These are phyloP conservation scores for Diplodus puntazzo DNA, from an alignment of 2,797 vertebrate genomes.

Conservation along the genomic window DNA sequence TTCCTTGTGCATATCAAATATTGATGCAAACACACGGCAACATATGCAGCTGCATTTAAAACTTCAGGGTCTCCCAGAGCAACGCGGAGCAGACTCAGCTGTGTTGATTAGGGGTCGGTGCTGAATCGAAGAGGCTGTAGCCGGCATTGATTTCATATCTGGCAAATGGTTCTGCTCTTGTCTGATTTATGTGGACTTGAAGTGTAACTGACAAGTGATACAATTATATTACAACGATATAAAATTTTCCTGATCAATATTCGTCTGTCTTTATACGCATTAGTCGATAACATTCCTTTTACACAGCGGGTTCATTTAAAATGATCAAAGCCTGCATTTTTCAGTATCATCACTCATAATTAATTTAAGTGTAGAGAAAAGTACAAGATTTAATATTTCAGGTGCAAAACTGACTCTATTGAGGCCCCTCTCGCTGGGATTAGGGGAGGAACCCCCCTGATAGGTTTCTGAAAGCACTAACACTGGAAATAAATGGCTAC, in stretches of 20 bases:
- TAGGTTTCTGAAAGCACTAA: slow-evolving; percentile 2
- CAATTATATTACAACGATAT: slow-evolving; percentile 51
- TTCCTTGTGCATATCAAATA: slow-evolving; percentile 48
- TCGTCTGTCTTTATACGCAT: slow-evolving; percentile 52
- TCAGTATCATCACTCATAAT: slow-evolving; percentile 38
- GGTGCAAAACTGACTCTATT: neutral
- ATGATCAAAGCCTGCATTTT: slow-evolving; percentile 11
- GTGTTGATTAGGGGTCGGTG: slow-evolving; percentile 26
- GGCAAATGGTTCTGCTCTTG: slow-evolving; percentile 26
- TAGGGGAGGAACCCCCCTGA: slow-evolving; percentile 19
- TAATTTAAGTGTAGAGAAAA: slow-evolving; percentile 15
- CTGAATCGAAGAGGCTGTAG: slow-evolving; percentile 16
- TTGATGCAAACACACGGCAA: slow-evolving; percentile 51
- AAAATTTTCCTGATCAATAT: slow-evolving; percentile 50
- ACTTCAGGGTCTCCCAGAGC: slow-evolving; percentile 20
- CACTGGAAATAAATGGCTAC: slow-evolving; percentile 31
- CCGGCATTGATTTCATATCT: slow-evolving; percentile 55
- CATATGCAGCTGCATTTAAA: slow-evolving; percentile 50
- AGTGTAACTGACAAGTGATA: slow-evolving; percentile 44
- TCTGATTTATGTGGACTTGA: slow-evolving; percentile 57
- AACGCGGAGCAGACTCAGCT: neutral
- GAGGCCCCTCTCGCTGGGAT: too few species aligned
- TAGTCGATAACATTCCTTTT: slow-evolving; percentile 16
- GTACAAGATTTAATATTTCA: slow-evolving; percentile 11
- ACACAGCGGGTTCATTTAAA: slow-evolving; percentile 11